Evolutionary conservation across 2,888 invertebrate species (phyloP), one percentile per base, ranked within the genome.

Genomic region (Drosophila conformis): DNA sequence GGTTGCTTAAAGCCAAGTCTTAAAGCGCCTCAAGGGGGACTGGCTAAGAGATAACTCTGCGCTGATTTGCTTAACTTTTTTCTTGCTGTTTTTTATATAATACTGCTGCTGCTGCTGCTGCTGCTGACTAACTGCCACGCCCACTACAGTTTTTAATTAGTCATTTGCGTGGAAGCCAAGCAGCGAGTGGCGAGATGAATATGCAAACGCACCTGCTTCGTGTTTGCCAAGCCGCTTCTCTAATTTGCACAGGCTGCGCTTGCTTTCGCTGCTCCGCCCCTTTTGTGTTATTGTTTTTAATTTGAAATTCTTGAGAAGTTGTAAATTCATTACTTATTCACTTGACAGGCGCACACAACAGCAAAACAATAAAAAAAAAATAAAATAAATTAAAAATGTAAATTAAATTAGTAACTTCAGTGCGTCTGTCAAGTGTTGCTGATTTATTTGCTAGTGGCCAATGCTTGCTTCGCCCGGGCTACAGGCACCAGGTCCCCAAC

Each of bases 261-360:
- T 71, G 61, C 61, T 59, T 56, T 78, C 63, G 36, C 40, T 70
- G 40, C 48, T 38, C 40, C 73, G 69, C 69, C 81, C 88, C 73
- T 83, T 81, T 84, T 75, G 79, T 91, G 83, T 90, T 88, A 82
- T 90, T 88, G 83, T 90, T 91, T 90, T 91, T 91, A 90, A 91
- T 89, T 89, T 91, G 86, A 90, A 89, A 88, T 89, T 89, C 90
- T 90, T 90, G 78, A 83, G 77, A 91, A 89, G 90, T 91, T 91
- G 86, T 85, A 84, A 90, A 91, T 89, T 91, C 89, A 90, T 89
- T 91, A 89, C 91, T 83, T 90, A 90, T 89, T 87, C 88, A 91
- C 90, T 89, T 90, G 88, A 91, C 91, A 90, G 91, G 61, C 65
- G 83, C 73, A 69, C 74, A 64, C 46, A 46, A 46, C 21, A 46